These are phyloP conservation scores for Phaethon lepturus DNA, from an alignment of 2,113 vertebrate genomes.

Conservation along the genomic window DNA sequence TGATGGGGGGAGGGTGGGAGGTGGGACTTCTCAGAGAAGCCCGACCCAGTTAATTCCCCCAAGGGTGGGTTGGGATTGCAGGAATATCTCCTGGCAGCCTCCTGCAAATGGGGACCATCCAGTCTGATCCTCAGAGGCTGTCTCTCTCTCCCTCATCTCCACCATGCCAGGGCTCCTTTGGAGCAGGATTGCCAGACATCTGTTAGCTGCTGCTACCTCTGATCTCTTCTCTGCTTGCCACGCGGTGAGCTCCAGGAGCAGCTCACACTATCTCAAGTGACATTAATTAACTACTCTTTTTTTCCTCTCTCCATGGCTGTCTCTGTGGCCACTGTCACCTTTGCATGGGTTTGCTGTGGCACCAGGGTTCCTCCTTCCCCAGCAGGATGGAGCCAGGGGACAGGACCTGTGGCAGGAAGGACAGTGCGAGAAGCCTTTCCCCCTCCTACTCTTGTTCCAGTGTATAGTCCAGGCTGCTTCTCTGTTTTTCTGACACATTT, in stretches of 20 bases:
- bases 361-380: not conserved
- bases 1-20: not conserved
- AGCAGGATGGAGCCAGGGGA: not conserved
- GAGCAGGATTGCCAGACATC: not conserved
- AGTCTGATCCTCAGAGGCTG: fast-evolving
- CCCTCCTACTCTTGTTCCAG: not conserved
- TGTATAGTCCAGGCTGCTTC: not conserved
- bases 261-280: not conserved
- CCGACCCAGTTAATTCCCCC: not conserved
- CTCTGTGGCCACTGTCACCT: not conserved
- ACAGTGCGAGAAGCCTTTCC: not conserved
- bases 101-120: not conserved
- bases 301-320: not conserved
- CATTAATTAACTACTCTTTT: not conserved
- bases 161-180: not conserved
- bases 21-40: not conserved
- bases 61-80: not conserved
- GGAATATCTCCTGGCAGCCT: not conserved
- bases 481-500: constrained; percentile 19
- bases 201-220: not conserved
- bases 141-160: not conserved
- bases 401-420: not conserved
- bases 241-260: not conserved
- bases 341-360: not conserved
- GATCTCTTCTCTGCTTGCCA: not conserved